These are phyloP conservation scores for Centruroides vittatus DNA, from an alignment of 1,140 invertebrate species.

Conservation along the genomic window DNA sequence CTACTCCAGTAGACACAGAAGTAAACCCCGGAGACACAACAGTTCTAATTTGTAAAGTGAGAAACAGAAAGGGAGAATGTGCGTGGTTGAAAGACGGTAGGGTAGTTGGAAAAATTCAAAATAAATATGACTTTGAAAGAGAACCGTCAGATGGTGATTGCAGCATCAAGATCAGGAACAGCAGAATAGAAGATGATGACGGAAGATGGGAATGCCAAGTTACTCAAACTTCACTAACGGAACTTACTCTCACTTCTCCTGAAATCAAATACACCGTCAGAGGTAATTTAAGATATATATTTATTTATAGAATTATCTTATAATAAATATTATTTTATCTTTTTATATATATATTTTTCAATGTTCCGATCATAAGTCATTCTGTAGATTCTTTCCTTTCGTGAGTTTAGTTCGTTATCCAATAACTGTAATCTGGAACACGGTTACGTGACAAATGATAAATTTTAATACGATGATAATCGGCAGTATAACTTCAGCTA, in stretches of 20 bases:
- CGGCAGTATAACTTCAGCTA: no score
- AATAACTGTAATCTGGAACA: no score
- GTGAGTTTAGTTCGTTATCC: no score
- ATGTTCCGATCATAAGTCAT: no score
- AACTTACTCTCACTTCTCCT: constrained; percentile 68
- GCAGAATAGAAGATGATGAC: constrained; percentile 69
- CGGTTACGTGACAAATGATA: no score
- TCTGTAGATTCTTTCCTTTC: no score
- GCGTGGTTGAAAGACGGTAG: constrained; percentile 89
- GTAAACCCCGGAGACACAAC: constrained; percentile 51
- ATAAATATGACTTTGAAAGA: constrained; percentile 77
- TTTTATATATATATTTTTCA: no score
- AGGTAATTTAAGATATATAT: neutral
- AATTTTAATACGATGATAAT: no score
- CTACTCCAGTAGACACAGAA: constrained; percentile 6
- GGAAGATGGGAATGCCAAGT: constrained; percentile 86
- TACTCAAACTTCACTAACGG: constrained; percentile 60
- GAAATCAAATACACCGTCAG: constrained; percentile 61
- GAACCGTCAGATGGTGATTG: constrained; percentile 46
- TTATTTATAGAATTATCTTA: no score
- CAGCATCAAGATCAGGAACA: constrained; percentile 66
- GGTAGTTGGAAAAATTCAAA: constrained; percentile 49
- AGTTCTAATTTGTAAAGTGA: constrained; percentile 62
- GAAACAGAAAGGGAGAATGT: constrained; percentile 69
- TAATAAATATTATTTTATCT: no score